Conservation (phyloP, 1,140 invertebrate genomes). For the Hylaeus volcanicus region DNA sequence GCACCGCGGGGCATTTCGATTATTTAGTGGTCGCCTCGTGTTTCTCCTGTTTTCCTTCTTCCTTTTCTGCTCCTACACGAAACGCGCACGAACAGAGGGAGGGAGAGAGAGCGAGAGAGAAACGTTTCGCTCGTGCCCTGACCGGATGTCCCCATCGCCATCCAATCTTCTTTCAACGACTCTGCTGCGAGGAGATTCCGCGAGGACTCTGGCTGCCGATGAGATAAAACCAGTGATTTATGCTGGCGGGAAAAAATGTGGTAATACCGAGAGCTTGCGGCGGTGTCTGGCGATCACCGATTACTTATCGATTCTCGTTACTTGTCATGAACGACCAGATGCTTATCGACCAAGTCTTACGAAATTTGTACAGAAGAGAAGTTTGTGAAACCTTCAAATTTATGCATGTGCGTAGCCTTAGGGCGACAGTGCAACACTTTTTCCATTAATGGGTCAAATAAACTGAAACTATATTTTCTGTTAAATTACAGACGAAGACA, state of each 20-base stretch:
- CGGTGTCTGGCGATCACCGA: slow-evolving; percentile 28
- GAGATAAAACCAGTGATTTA: slow-evolving; percentile 35
- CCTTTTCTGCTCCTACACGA: not conserved
- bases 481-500: too few relatives aligned
- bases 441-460: too few relatives aligned
- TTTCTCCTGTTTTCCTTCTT: not conserved
- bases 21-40: slow-evolving; percentile 56
- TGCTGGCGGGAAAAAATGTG: slow-evolving; percentile 34
- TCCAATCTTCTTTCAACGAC: slow-evolving; percentile 45
- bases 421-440: too few relatives aligned
- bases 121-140: not conserved
- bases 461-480: too few relatives aligned
- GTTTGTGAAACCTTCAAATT: not conserved
- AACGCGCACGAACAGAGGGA: not conserved
- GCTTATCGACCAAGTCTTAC: too few relatives aligned
- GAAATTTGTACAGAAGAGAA: too few relatives aligned
- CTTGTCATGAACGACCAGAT: not conserved
- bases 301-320: slow-evolving; percentile 49
- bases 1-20: slow-evolving; percentile 56
- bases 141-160: slow-evolving; percentile 27
- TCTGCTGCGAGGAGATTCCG: slow-evolving; percentile 34
- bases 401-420: not conserved
- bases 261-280: slow-evolving; percentile 36
- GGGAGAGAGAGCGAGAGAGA: not conserved
- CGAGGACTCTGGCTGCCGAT: slow-evolving; percentile 14